Evolutionary conservation across 2,888 invertebrate genomes (phyloP).

Genomic region (Spilosoma lubricipeda): DNA sequence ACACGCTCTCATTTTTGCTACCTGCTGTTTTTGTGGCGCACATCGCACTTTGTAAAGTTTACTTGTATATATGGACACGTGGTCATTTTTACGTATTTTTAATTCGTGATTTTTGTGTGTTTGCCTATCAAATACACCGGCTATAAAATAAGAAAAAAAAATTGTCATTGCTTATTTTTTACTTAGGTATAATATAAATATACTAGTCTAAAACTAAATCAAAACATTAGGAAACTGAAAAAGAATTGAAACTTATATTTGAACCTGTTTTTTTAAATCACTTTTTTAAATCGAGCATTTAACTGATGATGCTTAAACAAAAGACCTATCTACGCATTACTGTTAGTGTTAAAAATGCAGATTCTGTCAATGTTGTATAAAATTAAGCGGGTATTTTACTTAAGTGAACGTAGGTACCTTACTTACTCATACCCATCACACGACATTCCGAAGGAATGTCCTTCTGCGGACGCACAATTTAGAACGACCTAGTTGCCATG

Average conservation of each 20-base stretch:
- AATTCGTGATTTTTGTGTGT: background rate
- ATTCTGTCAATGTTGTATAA: background rate
- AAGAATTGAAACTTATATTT: no score
- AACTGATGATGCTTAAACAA: background rate
- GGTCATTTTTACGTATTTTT: slow-evolving; percentile 25
- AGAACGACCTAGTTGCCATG: background rate
- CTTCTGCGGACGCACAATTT: slow-evolving; percentile 9
- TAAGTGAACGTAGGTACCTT: background rate
- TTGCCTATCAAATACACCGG: background rate
- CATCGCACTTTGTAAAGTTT: slow-evolving; percentile 68
- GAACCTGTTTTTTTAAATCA: background rate
- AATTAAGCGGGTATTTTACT: background rate
- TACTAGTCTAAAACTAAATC: background rate
- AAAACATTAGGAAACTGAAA: background rate
- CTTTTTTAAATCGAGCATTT: background rate
- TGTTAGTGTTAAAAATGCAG: background rate
- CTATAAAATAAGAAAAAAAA: background rate
- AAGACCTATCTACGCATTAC: background rate
- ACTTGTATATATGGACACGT: slow-evolving; percentile 48
- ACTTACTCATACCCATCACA: background rate
- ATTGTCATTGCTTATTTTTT: background rate
- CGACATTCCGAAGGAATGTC: slow-evolving; percentile 7
- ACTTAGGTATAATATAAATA: background rate
- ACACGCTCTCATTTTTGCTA: slow-evolving; percentile 75
- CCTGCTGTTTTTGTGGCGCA: slow-evolving; percentile 75